These are phyloP conservation scores for Philotrypesis tridentata DNA, from an alignment of 1,140 invertebrate species.

Conservation along the genomic window DNA sequence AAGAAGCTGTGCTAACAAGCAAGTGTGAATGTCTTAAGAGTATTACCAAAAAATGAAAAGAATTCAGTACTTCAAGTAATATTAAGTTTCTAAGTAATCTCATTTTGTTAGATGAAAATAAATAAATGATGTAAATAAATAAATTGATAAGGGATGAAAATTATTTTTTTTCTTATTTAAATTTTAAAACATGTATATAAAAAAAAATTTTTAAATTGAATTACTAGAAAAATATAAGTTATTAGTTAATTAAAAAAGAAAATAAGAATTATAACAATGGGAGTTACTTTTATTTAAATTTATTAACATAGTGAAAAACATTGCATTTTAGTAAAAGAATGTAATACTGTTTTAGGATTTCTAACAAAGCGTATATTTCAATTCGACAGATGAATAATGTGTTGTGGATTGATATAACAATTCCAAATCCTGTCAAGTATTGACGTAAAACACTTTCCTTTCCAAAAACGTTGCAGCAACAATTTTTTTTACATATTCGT, in stretches of 20 bases:
- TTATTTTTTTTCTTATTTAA: neutral
- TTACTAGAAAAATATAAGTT: neutral
- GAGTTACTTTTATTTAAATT: constrained; percentile 22
- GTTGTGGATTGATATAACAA: constrained; percentile 57
- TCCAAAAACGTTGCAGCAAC: constrained; percentile 27
- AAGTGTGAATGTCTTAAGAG: constrained; percentile 12
- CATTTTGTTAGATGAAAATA: constrained; percentile 19
- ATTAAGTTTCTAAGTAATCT: constrained; percentile 38
- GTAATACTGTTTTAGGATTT: constrained; percentile 52
- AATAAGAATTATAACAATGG: neutral
- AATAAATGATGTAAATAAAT: constrained; percentile 40
- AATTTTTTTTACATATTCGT: constrained; percentile 44
- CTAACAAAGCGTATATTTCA: constrained; percentile 65
- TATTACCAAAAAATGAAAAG: constrained; percentile 24
- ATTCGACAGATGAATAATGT: constrained; percentile 56
- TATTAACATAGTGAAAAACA: constrained; percentile 37
- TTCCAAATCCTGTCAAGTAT: constrained; percentile 51
- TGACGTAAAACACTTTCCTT: constrained; percentile 12
- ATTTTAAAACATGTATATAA: too few relatives aligned
- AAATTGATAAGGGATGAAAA: neutral
- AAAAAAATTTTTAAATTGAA: neutral
- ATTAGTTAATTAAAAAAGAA: neutral
- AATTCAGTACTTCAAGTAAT: constrained; percentile 13
- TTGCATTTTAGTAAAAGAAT: constrained; percentile 42
- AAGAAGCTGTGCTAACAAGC: neutral